Evolutionary conservation across 2,888 invertebrate species (phyloP).

Genomic region (Atrina japonica): DNA sequence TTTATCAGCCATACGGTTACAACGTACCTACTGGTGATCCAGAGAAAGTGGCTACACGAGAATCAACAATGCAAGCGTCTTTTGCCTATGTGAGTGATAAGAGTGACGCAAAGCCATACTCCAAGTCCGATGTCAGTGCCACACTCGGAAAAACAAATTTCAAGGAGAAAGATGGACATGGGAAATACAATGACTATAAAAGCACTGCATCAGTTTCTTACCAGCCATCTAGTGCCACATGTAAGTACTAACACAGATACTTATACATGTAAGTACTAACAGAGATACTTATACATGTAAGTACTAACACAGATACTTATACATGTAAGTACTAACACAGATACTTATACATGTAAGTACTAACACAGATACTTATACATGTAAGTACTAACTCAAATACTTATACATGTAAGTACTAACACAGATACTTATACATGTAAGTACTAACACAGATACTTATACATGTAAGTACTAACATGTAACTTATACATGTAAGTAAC

Average conservation of each 20-base stretch:
- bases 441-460: too few relatives aligned
- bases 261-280: not conserved
- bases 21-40: conserved; percentile 75
- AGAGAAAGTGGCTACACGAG: conserved; percentile 61
- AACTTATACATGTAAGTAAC: too few relatives aligned
- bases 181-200: conserved; percentile 68
- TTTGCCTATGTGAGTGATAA: conserved; percentile 51
- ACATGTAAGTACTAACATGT: too few relatives aligned
- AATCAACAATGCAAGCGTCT: conserved; percentile 69
- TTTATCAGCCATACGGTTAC: conserved; percentile 72
- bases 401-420: too few relatives aligned
- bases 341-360: too few relatives aligned
- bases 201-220: conserved; percentile 63
- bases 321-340: too few relatives aligned
- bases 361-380: too few relatives aligned
- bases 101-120: conserved; percentile 53
- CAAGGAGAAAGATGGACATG: conserved; percentile 70
- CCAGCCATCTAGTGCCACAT: conserved; percentile 44
- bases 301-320: too few relatives aligned
- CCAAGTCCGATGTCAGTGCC: conserved; percentile 58
- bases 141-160: conserved; percentile 72
- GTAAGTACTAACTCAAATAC: too few relatives aligned
- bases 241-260: too few relatives aligned
- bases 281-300: not conserved
- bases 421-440: too few relatives aligned